Percentiles rank a stretch among this genome's conserved stretches.
Conservation (phyloP, 2,113 vertebrate species). For the Callithrix jacchus region DNA sequence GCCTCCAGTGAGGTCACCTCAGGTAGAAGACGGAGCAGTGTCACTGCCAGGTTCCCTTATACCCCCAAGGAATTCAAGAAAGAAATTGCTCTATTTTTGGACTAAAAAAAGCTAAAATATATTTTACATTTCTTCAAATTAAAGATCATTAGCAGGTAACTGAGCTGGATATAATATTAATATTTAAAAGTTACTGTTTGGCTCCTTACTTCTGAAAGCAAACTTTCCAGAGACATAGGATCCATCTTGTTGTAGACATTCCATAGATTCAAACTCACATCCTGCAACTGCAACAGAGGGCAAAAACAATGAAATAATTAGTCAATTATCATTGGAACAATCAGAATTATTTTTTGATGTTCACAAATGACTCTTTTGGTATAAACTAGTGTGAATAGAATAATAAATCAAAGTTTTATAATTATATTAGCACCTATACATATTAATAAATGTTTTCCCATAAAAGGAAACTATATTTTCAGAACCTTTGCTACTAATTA, state of each 20-base stretch:
- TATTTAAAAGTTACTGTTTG: background rate
- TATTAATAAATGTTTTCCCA: conserved; percentile 42
- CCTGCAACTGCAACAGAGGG: conserved; percentile 89
- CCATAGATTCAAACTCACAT: conserved; percentile 94
- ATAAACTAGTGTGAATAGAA: conserved; percentile 26
- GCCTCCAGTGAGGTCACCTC: background rate
- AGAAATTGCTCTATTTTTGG: background rate
- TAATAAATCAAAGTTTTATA: conserved; percentile 23
- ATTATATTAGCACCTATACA: conserved; percentile 22
- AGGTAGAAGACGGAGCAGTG: background rate
- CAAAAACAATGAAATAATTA: background rate
- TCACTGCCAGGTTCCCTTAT: background rate
- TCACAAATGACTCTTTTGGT: conserved; percentile 37
- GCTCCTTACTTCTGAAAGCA: conserved; percentile 91
- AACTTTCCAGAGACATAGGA: conserved; percentile 90
- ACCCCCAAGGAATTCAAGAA: background rate
- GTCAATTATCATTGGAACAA: background rate
- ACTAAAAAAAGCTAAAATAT: conserved; percentile 49
- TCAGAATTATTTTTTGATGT: conserved; percentile 12
- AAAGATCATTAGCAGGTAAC: background rate
- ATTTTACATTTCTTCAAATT: conserved; percentile 26
- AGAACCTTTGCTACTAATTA: background rate
- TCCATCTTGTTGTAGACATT: conserved; percentile 93
- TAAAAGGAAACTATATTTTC: conserved; percentile 15
- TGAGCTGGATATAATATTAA: background rate